Evolutionary conservation across 2,888 invertebrate genomes (phyloP), one percentile per base, ranked within the genome.

Genomic region (Aphidius colemani): DNA sequence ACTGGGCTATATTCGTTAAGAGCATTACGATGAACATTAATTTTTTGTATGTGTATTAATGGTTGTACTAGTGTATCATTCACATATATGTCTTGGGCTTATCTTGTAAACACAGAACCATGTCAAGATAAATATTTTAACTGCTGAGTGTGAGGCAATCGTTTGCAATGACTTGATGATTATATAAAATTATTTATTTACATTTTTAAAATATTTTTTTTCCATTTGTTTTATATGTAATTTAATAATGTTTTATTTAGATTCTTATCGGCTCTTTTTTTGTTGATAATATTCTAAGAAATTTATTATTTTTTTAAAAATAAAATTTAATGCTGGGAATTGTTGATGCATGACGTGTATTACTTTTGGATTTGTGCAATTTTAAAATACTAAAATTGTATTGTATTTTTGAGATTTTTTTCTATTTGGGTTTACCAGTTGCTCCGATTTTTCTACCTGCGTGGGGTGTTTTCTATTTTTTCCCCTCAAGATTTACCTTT

Each of bases 51-150:
- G 48, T 51, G 53, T 58, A 40, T 44, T 45, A 45, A 46, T 46
- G 30, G 40, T 57, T 51, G 7, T 49, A 46, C 11, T 6, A 9
- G 39, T 18, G 46, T 61, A 43, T 41, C 50, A 55, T 50, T 6
- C n/a, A 48, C 50, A 43, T 51, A 40, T 18, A 61, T 61, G 55
- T 55, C 61, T 55, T 11, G 11, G 53, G 65, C 61, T 65, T 65
- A 65, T 61, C 61, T 57, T 58, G 59, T 61, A 57, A 61, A 61
- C 57, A 65, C 61, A 58, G 65, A 56, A 30, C 11, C 11, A 44
- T 58, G 61, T 65, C 41, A 61, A 61, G 58, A 65, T 61, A 65
- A 65, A 65, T 61, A 65, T 65, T 65, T 46, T 43, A 61, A 53
- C 57, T 46, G 46, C 40, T 49, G 49, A 65, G 18, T 61, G 58